Evolutionary conservation across 2,888 invertebrate species (phyloP), one percentile per base, ranked within the genome.

Genomic region (Tethea ocularis): DNA sequence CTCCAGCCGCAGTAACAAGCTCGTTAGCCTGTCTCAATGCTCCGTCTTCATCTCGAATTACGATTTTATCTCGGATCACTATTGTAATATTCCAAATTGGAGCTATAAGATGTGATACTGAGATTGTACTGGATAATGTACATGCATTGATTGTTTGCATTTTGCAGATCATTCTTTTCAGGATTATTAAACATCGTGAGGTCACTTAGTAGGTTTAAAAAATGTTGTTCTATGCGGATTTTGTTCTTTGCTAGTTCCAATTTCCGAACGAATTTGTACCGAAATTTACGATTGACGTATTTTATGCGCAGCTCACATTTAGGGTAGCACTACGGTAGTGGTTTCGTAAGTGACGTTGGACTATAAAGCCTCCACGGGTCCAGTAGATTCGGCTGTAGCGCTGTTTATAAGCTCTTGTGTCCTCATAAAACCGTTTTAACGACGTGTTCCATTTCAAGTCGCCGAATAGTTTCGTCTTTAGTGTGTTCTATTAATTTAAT

Each of bases 21-120:
- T 81, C 77, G 80, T 81, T 78, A 80, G 74, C 64, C 63, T 57
- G 73, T 73, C 72, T 75, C 68, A 65, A 71, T 71, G 61, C 70
- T 60, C 63, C 59, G 66, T 61, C 68, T 70, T 62, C 59, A 67
- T 66, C 62, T 61, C 67, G 58, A 71, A 69, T 63, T 61, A 56
- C 26, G 41, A 51, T 56, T 57, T 41, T 33, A 57, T 46, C 54
- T 60, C 33, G 20, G 46, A 69, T 69, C 61, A 66, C 70, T 62
- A 74, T 72, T 72, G 71, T 73, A 73, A 72, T 77, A 78, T 66
- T 7, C 10, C 46, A 46, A 46, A 46, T 46, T 46, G 46, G 20
- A 10, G 46, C 20, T 46, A 46, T 46, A 46, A 46, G 46, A 46
- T 46, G 17, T 46, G 10, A 46, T 20, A 46, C 20, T 46, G 60